phyloP scores from a whole-genome alignment of 2,113 vertebrate species.

The Coryphaenoides rupestris region DNA sequence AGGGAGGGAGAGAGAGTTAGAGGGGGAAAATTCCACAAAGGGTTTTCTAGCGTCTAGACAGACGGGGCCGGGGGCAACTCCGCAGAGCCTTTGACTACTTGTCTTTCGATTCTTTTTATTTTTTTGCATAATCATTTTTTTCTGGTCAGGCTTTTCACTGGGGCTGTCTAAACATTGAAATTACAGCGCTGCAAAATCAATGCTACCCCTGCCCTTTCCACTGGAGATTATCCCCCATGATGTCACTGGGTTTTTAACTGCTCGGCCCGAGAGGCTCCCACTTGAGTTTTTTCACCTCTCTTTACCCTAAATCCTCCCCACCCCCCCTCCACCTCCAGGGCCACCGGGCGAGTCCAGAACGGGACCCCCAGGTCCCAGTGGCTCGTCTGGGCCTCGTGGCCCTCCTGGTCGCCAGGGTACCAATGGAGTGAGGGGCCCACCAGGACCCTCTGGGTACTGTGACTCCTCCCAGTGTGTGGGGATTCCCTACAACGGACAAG shows the following conservation, averaged over 20 bases:
- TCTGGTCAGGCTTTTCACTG: slow-evolving; percentile 63
- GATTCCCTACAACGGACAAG: slow-evolving; percentile 97
- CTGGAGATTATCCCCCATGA: slow-evolving; percentile 44
- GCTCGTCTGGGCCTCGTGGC: slow-evolving; percentile 87
- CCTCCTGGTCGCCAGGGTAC: slow-evolving; percentile 89
- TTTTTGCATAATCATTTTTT: slow-evolving; percentile 10
- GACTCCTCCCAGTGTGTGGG: slow-evolving; percentile 98
- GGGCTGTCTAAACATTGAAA: slow-evolving; percentile 67
- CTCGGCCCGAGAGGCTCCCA: neutral
- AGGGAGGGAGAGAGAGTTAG: slow-evolving; percentile 29
- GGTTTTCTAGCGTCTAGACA: slow-evolving; percentile 76
- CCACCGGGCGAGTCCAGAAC: slow-evolving; percentile 90
- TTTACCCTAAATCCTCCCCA: neutral
- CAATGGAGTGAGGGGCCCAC: slow-evolving; percentile 86
- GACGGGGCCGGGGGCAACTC: slow-evolving; percentile 47
- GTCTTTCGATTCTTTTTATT: neutral
- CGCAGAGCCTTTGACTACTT: slow-evolving; percentile 29
- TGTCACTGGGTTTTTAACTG: slow-evolving; percentile 41
- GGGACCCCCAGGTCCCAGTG: slow-evolving; percentile 86
- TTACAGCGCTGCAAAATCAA: slow-evolving; percentile 52
- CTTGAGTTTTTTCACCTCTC: neutral
- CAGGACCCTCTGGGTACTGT: slow-evolving; percentile 92
- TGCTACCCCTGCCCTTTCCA: slow-evolving; percentile 42
- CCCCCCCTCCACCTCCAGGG: slow-evolving; percentile 65
- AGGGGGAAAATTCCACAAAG: slow-evolving; percentile 61